A percentile compares a stretch with the other conserved stretches of the same genome.
Conservation (phyloP, 2,888 invertebrate species). For the Ecdyonurus torrentis region DNA sequence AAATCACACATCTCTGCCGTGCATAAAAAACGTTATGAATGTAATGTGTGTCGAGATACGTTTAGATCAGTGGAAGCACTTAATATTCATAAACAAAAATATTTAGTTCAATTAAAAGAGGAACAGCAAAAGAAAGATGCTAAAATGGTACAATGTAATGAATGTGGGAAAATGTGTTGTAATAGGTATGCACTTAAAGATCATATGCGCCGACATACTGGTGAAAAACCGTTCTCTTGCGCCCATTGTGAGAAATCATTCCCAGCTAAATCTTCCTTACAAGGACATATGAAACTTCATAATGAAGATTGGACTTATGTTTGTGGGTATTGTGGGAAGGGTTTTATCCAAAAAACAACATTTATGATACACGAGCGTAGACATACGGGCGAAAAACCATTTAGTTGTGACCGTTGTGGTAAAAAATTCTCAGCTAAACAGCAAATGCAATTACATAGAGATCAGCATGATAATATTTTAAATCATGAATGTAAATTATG, state of each 20-base stretch:
- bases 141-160: background rate
- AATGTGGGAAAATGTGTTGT: background rate
- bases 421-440: background rate
- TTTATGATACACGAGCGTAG: background rate
- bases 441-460: background rate
- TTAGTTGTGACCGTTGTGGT: background rate
- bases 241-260: background rate
- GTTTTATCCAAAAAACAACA: background rate
- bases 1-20: background rate
- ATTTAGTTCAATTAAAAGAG: background rate
- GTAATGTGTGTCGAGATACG: background rate
- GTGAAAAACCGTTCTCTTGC: background rate
- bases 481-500: background rate
- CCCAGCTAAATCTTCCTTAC: background rate
- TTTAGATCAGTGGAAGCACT: background rate
- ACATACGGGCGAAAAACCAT: background rate
- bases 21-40: background rate
- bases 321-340: conserved; percentile 3
- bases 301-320: background rate
- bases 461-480: background rate
- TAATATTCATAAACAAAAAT: background rate
- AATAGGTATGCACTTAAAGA: background rate
- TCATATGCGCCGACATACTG: background rate
- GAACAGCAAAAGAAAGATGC: background rate
- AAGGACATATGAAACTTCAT: conserved; percentile 1